Evolutionary conservation across 1,140 invertebrate species (phyloP).

Genomic region (Homarus americanus): DNA sequence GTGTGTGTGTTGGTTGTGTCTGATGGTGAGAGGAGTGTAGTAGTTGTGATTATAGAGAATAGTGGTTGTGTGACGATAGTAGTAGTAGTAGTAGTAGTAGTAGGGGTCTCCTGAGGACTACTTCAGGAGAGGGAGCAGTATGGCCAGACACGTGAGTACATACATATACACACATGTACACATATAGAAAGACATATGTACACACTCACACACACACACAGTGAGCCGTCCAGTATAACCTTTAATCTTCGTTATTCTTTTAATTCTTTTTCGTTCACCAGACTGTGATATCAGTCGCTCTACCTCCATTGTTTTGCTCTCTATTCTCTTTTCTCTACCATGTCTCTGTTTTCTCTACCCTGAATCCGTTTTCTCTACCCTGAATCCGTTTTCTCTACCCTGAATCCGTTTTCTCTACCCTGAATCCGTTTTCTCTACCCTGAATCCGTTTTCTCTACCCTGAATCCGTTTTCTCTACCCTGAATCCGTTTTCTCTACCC

Average conservation of each 20-base stretch:
- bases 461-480: too few species aligned
- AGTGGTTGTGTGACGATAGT: constrained; percentile 9
- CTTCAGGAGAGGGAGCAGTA: too few species aligned
- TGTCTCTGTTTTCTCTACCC: background rate
- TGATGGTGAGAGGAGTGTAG: constrained; percentile 2
- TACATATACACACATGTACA: background rate
- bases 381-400: too few species aligned
- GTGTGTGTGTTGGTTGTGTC: background rate
- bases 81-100: too few species aligned
- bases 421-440: too few species aligned
- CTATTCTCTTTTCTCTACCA: background rate
- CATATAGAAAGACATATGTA: background rate
- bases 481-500: too few species aligned
- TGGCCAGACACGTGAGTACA: background rate
- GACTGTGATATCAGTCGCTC: background rate
- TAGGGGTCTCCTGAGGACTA: too few species aligned
- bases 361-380: background rate
- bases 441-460: too few species aligned
- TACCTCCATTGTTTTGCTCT: background rate
- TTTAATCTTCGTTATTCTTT: background rate
- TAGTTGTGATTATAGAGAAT: constrained; percentile 49
- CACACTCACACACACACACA: constrained; percentile 27
- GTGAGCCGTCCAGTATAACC: background rate
- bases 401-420: too few species aligned
- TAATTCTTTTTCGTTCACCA: background rate